Evolutionary conservation across 2,888 invertebrate species (phyloP), one percentile per base, ranked within the genome.

Genomic region (Dynastes tityus): DNA sequence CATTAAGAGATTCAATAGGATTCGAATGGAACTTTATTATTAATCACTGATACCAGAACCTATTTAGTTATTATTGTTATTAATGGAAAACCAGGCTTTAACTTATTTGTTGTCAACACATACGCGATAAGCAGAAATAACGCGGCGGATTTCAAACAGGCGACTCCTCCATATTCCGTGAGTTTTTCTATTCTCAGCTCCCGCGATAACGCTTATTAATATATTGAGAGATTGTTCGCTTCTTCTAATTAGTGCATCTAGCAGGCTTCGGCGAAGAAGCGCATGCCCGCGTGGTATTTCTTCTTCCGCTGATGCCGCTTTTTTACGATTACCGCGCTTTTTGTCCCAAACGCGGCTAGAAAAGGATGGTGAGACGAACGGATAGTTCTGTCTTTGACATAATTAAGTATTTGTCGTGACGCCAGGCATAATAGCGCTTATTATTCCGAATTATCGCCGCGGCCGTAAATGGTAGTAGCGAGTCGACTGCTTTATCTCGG

Each of bases 51-150:
- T 45, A 45, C 16, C 37, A 11, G 49, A 49, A 51, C 27, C 68
- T 51, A 27, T 40, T 68, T 68, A 68, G 51, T 68, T 68, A 68
- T 68, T 51, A 29, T 74, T 68, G 51, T 68, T 61, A 74, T 74
- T 74, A 74, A 74, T 61, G 73, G 73, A 74, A 74, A 74, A 55
- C 37, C 45, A 63, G 61, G 27, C 61, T 61, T 16, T 61, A 74
- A 61, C 37, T 61, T 74, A 73, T 45, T 61, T 63, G 73, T 74
- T 74, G 73, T 77, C 68, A 77, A 77, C 70, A 77, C 77, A 73
- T 74, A 73, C 8, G 74, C 51, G 71, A 77, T 77, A 77, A 70
- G 55, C 55, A 32, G 73, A 64, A 71, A 78, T 65, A 63, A 63
- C 32, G 73, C 73, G 73, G 73, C n/a, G 6, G 22, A 63, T 63